phyloP scores from a whole-genome alignment of 2,113 vertebrate species.

The Macrotis lagotis region DNA sequence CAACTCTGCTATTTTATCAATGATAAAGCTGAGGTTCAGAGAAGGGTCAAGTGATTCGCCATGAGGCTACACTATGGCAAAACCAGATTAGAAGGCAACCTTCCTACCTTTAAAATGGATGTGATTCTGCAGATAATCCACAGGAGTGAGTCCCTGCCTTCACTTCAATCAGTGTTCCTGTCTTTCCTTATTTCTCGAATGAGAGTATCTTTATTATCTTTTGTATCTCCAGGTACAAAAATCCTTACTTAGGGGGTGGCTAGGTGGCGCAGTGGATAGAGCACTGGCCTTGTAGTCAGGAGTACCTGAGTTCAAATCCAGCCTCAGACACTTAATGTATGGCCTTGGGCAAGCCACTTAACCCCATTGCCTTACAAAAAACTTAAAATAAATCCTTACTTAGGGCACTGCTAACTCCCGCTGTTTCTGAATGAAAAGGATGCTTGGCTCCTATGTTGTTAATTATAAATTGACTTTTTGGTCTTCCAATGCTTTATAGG shows the following conservation, averaged over 20 bases:
- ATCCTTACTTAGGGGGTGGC: neutral
- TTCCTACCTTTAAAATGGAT: neutral
- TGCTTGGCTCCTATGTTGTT: neutral
- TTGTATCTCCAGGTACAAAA: neutral
- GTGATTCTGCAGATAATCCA: neutral
- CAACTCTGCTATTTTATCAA: neutral
- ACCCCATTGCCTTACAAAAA: too few relatives aligned
- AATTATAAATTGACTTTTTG: neutral
- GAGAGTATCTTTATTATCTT: neutral
- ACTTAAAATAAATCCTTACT: too few relatives aligned
- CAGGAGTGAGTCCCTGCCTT: neutral
- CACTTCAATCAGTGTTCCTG: neutral
- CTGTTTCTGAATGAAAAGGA: neutral
- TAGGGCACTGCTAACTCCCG: neutral
- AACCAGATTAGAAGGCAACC: neutral
- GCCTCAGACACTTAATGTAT: too few relatives aligned
- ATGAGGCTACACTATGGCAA: neutral
- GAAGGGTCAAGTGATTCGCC: neutral
- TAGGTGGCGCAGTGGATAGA: too few relatives aligned
- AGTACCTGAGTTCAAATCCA: too few relatives aligned
- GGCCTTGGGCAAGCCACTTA: too few relatives aligned
- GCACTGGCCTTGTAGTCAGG: too few relatives aligned
- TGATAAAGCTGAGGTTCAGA: neutral
- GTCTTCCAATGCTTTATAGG: neutral
- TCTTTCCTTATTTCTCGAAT: neutral